Evolutionary conservation across 2,888 invertebrate species (phyloP).

Genomic region (Brachynemurus nebulosus): DNA sequence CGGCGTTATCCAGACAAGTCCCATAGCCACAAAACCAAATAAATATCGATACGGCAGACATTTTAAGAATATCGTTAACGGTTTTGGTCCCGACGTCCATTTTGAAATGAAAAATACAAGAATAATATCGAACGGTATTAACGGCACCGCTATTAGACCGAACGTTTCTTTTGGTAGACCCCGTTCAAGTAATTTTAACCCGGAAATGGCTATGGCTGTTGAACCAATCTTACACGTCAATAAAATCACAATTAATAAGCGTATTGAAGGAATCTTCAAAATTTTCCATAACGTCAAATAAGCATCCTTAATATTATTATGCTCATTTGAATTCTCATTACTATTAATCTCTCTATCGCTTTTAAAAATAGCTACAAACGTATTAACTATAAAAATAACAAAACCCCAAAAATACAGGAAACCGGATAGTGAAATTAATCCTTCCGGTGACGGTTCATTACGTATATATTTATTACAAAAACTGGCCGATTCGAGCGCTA

Average conservation of each 20-base stretch:
- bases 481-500: constrained; percentile 88
- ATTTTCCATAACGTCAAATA: constrained; percentile 75
- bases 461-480: constrained; percentile 93
- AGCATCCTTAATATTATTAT: constrained; percentile 48
- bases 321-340: constrained; percentile 28
- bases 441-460: constrained; percentile 49
- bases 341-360: constrained; percentile 48
- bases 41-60: constrained; percentile 79
- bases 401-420: constrained; percentile 94
- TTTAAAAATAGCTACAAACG: constrained; percentile 79
- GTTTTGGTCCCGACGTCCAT: constrained; percentile 61
- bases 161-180: constrained; percentile 93
- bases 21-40: constrained; percentile 71
- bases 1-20: constrained; percentile 77
- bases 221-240: constrained; percentile 93
- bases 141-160: constrained; percentile 84
- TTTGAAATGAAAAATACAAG: constrained; percentile 73
- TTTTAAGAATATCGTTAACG: constrained; percentile 75
- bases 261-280: constrained; percentile 67
- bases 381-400: constrained; percentile 79
- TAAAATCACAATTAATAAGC: constrained; percentile 61
- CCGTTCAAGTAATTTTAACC: constrained; percentile 86
- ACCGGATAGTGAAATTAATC: constrained; percentile 38
- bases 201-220: constrained; percentile 85
- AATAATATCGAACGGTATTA: constrained; percentile 83